Evolutionary conservation across 2,888 invertebrate genomes (phyloP).

Genomic region (Hyposoter dolosus): DNA sequence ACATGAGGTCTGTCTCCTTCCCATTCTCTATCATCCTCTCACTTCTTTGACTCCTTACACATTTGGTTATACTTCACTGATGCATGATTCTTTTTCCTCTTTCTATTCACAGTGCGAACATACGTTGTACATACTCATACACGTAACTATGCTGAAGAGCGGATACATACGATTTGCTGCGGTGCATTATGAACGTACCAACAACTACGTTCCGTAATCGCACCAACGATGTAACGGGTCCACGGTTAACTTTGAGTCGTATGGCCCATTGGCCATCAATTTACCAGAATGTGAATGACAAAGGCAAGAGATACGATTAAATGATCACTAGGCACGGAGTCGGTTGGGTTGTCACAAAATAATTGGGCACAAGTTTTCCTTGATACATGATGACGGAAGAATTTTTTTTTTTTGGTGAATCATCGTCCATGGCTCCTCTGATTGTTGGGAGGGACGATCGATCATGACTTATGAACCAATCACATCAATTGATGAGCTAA

Average conservation of each 20-base stretch:
- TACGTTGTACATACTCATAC: constrained; percentile 35
- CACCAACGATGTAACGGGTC: constrained; percentile 38
- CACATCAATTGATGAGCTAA: background rate
- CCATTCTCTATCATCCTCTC: constrained; percentile 4
- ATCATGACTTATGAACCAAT: background rate
- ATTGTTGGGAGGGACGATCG: background rate
- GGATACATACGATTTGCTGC: constrained; percentile 50
- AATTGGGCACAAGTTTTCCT: background rate
- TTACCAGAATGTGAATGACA: background rate
- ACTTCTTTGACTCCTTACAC: constrained; percentile 12
- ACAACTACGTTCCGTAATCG: constrained; percentile 40
- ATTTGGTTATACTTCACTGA: constrained; percentile 49
- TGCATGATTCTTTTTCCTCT: constrained; percentile 47
- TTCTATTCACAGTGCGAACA: constrained; percentile 28
- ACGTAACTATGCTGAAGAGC: constrained; percentile 29
- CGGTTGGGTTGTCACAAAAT: background rate
- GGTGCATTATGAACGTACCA: constrained; percentile 47
- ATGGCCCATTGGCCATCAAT: background rate
- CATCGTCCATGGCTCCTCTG: background rate
- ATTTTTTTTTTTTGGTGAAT: background rate
- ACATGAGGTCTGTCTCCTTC: constrained; percentile 67
- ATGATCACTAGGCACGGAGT: background rate
- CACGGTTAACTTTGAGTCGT: background rate
- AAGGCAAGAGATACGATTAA: background rate
- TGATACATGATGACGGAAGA: background rate